Evolutionary conservation across 2,888 invertebrate genomes (phyloP), one percentile per base, ranked within the genome.

Genomic region (Cryptosula pallasiana): DNA sequence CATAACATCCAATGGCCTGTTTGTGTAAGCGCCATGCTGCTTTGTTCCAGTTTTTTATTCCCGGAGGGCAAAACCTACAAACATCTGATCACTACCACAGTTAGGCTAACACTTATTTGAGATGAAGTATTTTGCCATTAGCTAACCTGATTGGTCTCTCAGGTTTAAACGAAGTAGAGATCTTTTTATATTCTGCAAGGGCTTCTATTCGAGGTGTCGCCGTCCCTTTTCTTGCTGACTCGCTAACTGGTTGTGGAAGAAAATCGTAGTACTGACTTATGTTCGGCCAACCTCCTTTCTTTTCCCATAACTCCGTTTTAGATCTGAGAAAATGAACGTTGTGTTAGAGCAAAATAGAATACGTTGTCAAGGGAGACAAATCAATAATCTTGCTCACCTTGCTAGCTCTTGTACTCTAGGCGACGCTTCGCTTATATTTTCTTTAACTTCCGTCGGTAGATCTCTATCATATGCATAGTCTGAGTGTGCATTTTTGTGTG

Each of bases 81-180:
- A n/a, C n/a, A n/a, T n/a, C n/a, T n/a, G n/a, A n/a, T n/a, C n/a
- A n/a, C n/a, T n/a, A n/a, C n/a, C n/a, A n/a, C n/a, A n/a, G n/a
- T n/a, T n/a, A n/a, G n/a, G n/a, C n/a, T n/a, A n/a, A n/a, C n/a
- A n/a, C n/a, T n/a, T n/a, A n/a, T n/a, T n/a, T n/a, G n/a, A n/a
- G n/a, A n/a, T n/a, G n/a, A n/a, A n/a, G n/a, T n/a, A n/a, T n/a
- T n/a, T n/a, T n/a, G n/a, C n/a, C n/a, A n/a, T n/a, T n/a, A n/a
- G n/a, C n/a, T 79, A 80, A 81, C 73, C 78, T 77, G 1, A 82
- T 75, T 0, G 78, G 76, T 2, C 77, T 76, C 71, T 78, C 79
- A 35, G 75, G 77, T 23, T 74, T 71, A 73, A 78, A 82, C 0
- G 75, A 71, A 35, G 77, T 72, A 34, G 77, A 78, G 45, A 77